These are phyloP conservation scores for Calliphora vicina DNA, from an alignment of 1,140 invertebrate genomes.

Conservation along the genomic window DNA sequence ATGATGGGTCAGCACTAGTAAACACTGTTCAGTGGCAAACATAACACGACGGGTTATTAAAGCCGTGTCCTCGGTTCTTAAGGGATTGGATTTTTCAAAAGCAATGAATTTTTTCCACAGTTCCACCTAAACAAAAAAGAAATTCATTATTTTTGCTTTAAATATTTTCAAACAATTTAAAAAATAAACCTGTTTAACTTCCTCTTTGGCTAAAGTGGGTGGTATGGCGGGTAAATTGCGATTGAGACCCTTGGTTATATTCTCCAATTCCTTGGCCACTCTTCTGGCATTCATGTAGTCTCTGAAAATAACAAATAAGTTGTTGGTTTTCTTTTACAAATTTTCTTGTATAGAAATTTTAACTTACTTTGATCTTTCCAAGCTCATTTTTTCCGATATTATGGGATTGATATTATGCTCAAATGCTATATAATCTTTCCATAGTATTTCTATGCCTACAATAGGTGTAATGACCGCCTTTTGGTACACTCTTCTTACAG, in stretches of 20 bases:
- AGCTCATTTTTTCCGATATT: slow-evolving; percentile 77
- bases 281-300: slow-evolving; percentile 98
- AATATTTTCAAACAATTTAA: not conserved
- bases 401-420: slow-evolving; percentile 96
- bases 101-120: slow-evolving; percentile 99
- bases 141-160: not conserved
- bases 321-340: not conserved
- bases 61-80: slow-evolving; percentile 94
- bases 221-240: slow-evolving; percentile 93
- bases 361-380: slow-evolving; percentile 63
- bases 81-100: slow-evolving; percentile 97
- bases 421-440: slow-evolving; percentile 97
- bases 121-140: slow-evolving; percentile 76
- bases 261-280: slow-evolving; percentile 97
- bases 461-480: slow-evolving; percentile 96
- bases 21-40: slow-evolving; percentile 98
- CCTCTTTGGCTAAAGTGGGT: slow-evolving; percentile 88
- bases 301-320: slow-evolving; percentile 54
- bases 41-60: slow-evolving; percentile 93
- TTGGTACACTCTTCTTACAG: slow-evolving; percentile 96
- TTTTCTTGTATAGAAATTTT: not conserved
- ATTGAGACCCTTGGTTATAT: slow-evolving; percentile 92
- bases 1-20: slow-evolving; percentile 96
- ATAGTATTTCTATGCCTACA: slow-evolving; percentile 95
- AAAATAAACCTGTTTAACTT: slow-evolving; percentile 84